Conservation (phyloP, 2,113 vertebrate species). For the Halcyon senegalensis region DNA sequence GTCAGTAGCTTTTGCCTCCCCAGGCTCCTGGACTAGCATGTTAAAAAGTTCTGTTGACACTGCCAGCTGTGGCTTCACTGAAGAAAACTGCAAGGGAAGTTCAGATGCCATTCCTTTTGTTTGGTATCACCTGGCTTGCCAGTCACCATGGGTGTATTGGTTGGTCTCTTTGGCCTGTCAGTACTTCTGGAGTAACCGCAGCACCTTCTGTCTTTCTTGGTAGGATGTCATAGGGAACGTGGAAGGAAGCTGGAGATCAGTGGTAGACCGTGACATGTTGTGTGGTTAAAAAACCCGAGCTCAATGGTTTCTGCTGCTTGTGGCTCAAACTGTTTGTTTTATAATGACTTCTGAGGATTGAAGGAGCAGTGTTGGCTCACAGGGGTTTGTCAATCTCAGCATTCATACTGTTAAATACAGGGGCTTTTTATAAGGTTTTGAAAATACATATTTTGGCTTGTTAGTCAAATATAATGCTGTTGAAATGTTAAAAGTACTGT, state of each 20-base stretch:
- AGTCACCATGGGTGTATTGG: background rate
- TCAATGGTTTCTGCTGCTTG: background rate
- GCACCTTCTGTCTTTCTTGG: background rate
- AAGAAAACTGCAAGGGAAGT: background rate
- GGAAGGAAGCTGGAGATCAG: background rate
- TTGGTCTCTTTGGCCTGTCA: background rate
- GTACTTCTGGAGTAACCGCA: rapidly evolving
- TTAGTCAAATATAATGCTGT: slow-evolving; percentile 60
- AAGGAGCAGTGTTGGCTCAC: slow-evolving; percentile 10
- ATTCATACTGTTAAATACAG: slow-evolving; percentile 48
- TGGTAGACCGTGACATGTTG: background rate
- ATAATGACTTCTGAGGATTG: slow-evolving; percentile 8
- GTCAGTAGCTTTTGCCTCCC: background rate
- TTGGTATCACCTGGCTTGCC: background rate
- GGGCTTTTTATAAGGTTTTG: slow-evolving; percentile 37
- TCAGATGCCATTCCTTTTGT: background rate
- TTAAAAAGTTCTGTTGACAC: background rate
- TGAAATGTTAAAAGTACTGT: slow-evolving; percentile 65
- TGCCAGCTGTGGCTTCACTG: background rate
- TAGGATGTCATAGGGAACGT: background rate
- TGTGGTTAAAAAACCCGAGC: background rate
- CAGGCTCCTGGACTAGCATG: background rate
- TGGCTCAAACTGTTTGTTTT: slow-evolving; percentile 6
- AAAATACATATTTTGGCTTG: slow-evolving; percentile 63
- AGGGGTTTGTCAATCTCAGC: background rate